These are phyloP conservation scores for Strix uralensis DNA, from an alignment of 2,113 vertebrate genomes.

Conservation along the genomic window DNA sequence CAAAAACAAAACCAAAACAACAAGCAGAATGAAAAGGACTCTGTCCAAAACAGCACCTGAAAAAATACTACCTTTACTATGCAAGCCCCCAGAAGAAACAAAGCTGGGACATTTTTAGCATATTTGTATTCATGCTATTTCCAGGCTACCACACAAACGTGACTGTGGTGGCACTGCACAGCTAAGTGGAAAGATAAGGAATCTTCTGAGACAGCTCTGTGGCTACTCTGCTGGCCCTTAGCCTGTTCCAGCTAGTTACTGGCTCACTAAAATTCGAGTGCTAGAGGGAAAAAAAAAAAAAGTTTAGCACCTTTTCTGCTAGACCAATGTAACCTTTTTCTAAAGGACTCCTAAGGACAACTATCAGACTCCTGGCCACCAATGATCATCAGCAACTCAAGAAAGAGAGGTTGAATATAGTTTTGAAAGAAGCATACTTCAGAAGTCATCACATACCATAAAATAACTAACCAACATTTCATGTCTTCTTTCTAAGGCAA, in stretches of 20 bases:
- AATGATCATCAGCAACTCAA: not conserved
- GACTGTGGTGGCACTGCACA: not conserved
- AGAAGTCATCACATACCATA: not conserved
- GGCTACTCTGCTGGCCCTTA: not conserved
- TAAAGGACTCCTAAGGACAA: not conserved
- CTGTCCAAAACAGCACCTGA: not conserved
- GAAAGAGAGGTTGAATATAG: not conserved
- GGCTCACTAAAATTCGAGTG: not conserved
- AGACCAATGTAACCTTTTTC: not conserved
- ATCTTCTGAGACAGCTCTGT: not conserved
- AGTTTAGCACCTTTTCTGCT: not conserved
- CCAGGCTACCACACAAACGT: not conserved
- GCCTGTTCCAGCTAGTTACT: not conserved
- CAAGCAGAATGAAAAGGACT: not conserved
- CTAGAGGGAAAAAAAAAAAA: rapidly evolving
- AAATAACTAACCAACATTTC: not conserved
- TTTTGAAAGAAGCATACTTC: not conserved
- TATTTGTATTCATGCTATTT: not conserved
- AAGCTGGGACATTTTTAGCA: not conserved
- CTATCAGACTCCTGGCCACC: not conserved
- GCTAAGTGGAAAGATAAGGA: not conserved
- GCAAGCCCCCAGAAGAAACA: not conserved
- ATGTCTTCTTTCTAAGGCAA: not conserved
- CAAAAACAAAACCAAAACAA: not conserved
- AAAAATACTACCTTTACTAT: not conserved